phyloP scores from a whole-genome alignment of 1,140 invertebrate genomes.

The Pissodes strobi region DNA sequence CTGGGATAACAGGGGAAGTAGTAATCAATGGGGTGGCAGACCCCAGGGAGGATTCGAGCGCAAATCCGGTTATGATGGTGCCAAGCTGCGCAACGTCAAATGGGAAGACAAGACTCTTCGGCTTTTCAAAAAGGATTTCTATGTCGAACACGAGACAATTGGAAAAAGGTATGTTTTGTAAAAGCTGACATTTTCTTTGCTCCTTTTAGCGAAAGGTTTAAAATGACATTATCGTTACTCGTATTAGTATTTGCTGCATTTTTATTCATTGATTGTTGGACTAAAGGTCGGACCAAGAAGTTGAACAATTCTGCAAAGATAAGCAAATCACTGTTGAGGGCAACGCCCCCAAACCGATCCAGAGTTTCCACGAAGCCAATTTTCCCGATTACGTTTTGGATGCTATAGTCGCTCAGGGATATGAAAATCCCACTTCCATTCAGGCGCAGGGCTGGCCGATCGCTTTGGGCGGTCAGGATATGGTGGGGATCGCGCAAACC shows the following conservation, averaged over 20 bases:
- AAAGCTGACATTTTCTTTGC: too few species aligned
- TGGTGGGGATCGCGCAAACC: constrained; percentile 92
- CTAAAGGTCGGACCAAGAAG: constrained; percentile 72
- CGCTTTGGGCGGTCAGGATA: constrained; percentile 84
- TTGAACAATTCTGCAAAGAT: constrained; percentile 73
- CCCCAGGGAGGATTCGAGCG: too few species aligned
- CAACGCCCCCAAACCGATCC: constrained; percentile 65
- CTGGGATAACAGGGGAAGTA: neutral
- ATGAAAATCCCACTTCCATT: constrained; percentile 82
- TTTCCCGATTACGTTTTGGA: constrained; percentile 6
- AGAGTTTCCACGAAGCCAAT: constrained; percentile 75
- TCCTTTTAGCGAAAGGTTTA: too few species aligned
- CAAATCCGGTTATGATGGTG: constrained; percentile 5
- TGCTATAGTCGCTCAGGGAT: constrained; percentile 56
- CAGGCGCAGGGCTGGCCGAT: constrained; percentile 90
- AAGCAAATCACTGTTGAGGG: constrained; percentile 85
- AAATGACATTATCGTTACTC: too few species aligned
- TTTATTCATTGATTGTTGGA: too few species aligned
- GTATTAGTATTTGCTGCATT: too few species aligned
- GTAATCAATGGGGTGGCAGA: neutral
- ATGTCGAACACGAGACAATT: constrained; percentile 79
- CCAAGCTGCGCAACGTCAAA: constrained; percentile 59
- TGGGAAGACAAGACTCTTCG: constrained; percentile 78
- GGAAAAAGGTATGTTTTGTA: constrained; percentile 56
- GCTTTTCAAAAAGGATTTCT: constrained; percentile 94